Base-by-base conservation (phyloP, 2,797 vertebrate genomes). In the Hyperoplus lanceolatus region DNA sequence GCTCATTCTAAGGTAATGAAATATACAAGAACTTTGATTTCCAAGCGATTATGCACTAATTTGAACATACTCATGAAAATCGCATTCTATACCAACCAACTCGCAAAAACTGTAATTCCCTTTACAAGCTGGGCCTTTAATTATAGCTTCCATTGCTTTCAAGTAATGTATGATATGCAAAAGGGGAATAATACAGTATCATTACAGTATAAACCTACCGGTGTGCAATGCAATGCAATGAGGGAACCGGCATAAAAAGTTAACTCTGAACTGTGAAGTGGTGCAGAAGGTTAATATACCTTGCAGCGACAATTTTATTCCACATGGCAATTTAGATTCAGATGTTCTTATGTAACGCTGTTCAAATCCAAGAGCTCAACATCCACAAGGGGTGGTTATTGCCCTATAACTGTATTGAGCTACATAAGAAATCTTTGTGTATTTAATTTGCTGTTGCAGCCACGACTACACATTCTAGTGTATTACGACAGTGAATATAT, bases 321-420 rank as follows among this genome's bases (percentile, higher is more conserved):
- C 12, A 46, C 62, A 65, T 67, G 29, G 74, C 72, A 82, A 75
- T 86, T 87, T 87, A 56, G n/a, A 86, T 86, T 75, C 39, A 71
- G 70, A 86, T 85, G 60, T 68, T 74, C 61, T 83, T 88, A 79
- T 79, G 61, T 65, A 86, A 81, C 29, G 0, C 48, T 73, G 67
- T 79, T 82, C 29, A 58, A 65, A 69, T 77, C 51, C 67, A 54
- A 69, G 42, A 78, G 15, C 10, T 65, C 45, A 49, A 42, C 62
- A 46, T 38, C 43, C 39, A 55, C 13, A 60, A 43, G 16, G 21
- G 50, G 42, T 65, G 14, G 58, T 58, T 65, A 57, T 68, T 55
- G 29, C 59, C 56, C 70, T 53, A 21, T 75, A 39, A 75, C 69
- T 70, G 39, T 8, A 39, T 75, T 50, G 53, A 21, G 21, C 61